Conservation (phyloP, 2,797 vertebrate species). For the Acrossocheilus wenchowensis region DNA sequence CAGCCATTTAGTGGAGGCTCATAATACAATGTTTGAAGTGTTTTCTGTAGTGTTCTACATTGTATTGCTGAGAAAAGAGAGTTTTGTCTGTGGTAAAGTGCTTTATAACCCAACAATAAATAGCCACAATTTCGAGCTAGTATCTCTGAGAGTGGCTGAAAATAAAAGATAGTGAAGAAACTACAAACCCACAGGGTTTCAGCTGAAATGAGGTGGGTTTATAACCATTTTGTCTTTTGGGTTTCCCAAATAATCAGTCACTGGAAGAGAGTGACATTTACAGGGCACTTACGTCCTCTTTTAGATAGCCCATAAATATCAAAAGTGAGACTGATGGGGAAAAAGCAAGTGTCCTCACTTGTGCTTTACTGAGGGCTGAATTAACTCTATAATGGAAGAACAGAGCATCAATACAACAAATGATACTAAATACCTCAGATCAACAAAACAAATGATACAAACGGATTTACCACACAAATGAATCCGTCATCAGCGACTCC, state of each 20-base stretch:
- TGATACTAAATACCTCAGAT: background rate
- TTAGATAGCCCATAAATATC: slow-evolving; percentile 57
- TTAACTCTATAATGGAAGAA: slow-evolving; percentile 6
- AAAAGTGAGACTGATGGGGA: slow-evolving; percentile 37
- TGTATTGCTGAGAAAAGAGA: slow-evolving; percentile 4
- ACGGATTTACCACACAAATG: background rate
- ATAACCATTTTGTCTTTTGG: slow-evolving; percentile 29
- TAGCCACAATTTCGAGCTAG: background rate
- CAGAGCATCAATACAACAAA: background rate
- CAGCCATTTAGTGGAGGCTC: background rate
- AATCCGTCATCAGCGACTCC: background rate
- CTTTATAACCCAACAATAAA: slow-evolving; percentile 11
- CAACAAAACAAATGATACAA: background rate
- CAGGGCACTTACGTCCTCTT: slow-evolving; percentile 46
- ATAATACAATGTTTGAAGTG: background rate
- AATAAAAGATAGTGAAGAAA: slow-evolving; percentile 16
- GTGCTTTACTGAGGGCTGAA: slow-evolving; percentile 18
- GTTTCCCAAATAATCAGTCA: slow-evolving; percentile 44
- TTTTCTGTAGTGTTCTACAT: background rate
- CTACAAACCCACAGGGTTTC: slow-evolving; percentile 15
- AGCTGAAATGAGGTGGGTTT: slow-evolving; percentile 25
- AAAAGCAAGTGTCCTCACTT: slow-evolving; percentile 32
- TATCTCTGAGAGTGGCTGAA: slow-evolving; percentile 17
- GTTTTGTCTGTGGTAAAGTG: background rate
- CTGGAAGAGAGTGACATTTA: slow-evolving; percentile 54